A percentile compares a stretch with the other conserved stretches of the same genome.
These are phyloP conservation scores for Neopipo cinnamomea DNA, from an alignment of 2,113 vertebrate genomes.

Conservation along the genomic window DNA sequence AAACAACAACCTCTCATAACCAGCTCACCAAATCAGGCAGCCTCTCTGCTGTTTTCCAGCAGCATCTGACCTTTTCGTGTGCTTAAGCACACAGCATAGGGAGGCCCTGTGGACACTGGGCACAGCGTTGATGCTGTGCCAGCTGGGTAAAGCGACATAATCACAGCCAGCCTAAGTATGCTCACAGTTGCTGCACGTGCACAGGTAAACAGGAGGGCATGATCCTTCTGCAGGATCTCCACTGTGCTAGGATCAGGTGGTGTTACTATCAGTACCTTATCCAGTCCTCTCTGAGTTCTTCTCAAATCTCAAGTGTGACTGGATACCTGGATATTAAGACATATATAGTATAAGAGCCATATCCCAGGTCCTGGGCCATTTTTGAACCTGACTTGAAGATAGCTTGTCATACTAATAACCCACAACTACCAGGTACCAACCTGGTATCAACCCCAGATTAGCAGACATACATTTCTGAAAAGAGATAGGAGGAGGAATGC, in stretches of 20 bases:
- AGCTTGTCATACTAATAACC: neutral
- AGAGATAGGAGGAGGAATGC: neutral
- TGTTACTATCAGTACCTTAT: neutral
- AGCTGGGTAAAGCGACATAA: neutral
- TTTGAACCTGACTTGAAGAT: neutral
- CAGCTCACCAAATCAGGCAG: neutral
- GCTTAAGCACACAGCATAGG: neutral
- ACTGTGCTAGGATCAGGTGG: neutral
- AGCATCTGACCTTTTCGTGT: neutral
- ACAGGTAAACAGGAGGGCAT: neutral
- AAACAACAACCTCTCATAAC: neutral
- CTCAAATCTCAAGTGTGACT: neutral
- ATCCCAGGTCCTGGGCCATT: neutral
- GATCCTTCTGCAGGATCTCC: neutral
- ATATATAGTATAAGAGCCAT: rapidly evolving
- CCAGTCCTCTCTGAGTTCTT: neutral
- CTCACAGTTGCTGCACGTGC: neutral
- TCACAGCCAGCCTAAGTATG: neutral
- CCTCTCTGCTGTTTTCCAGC: neutral
- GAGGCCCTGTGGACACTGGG: neutral
- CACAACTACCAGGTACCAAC: neutral
- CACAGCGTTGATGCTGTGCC: neutral
- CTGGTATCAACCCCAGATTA: neutral
- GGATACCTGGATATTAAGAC: neutral
- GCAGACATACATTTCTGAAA: neutral